phyloP scores from a whole-genome alignment of 1,140 invertebrate species.

The Ctenoplectra terminalis region DNA sequence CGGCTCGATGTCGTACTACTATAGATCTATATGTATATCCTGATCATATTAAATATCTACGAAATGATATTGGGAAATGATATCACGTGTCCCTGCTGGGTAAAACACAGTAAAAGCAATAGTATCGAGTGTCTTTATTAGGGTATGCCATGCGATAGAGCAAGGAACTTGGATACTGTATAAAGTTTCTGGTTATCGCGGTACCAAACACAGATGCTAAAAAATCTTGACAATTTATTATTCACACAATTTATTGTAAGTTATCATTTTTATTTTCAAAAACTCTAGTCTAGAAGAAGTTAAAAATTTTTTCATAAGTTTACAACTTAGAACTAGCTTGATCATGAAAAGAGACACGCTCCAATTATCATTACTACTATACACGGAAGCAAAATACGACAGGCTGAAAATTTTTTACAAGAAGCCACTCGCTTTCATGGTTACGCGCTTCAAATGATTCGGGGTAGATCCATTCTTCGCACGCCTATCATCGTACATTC shows the following conservation, averaged over 20 bases:
- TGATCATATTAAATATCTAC: conserved; percentile 38
- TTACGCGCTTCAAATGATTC: conserved; percentile 5
- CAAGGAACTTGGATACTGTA: neutral
- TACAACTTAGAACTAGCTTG: too few species aligned
- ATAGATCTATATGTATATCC: conserved; percentile 17
- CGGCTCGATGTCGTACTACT: conserved; percentile 11
- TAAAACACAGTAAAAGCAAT: neutral
- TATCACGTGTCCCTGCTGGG: conserved; percentile 8
- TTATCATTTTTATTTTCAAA: too few species aligned
- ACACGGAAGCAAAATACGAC: neutral
- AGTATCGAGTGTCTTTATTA: too few species aligned
- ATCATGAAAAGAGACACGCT: neutral
- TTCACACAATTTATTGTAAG: neutral
- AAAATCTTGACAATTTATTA: neutral
- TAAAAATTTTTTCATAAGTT: too few species aligned
- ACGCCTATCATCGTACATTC: neutral
- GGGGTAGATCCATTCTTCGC: conserved; percentile 7
- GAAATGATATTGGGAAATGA: conserved; percentile 26
- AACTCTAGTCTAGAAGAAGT: too few species aligned
- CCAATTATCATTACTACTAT: neutral
- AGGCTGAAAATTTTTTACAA: neutral
- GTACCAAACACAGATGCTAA: neutral
- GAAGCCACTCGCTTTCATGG: neutral
- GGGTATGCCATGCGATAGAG: neutral
- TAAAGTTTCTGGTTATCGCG: conserved; percentile 4